Conservation (phyloP, 1,140 invertebrate genomes). For the Lasioglossum baleicum region DNA sequence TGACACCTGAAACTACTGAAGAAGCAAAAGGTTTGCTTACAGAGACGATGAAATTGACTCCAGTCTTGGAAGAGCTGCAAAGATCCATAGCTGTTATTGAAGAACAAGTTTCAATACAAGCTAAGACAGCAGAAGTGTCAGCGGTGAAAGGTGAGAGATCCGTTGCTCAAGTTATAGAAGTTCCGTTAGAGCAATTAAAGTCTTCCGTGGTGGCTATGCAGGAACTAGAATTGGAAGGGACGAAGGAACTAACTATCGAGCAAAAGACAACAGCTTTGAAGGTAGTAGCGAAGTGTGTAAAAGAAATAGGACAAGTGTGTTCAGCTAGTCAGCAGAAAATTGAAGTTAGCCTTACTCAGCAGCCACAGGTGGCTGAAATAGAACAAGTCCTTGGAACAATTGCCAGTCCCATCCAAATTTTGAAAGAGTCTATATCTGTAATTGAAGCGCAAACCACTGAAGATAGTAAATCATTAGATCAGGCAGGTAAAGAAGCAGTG, state of each 20-base stretch:
- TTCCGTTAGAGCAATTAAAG: slow-evolving; percentile 38
- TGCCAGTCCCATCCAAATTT: neutral
- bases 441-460: neutral
- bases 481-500: neutral
- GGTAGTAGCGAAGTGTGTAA: slow-evolving; percentile 30
- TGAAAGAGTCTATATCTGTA: neutral
- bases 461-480: neutral
- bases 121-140: neutral
- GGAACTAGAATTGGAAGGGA: neutral
- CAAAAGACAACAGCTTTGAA: slow-evolving; percentile 16
- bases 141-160: neutral
- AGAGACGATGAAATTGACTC: neutral
- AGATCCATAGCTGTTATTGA: slow-evolving; percentile 32
- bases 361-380: neutral
- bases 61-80: slow-evolving; percentile 29
- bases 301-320: slow-evolving; percentile 43
- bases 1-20: neutral
- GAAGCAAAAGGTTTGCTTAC: neutral
- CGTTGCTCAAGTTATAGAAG: neutral
- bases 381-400: neutral
- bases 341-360: neutral
- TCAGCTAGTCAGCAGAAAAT: slow-evolving; percentile 26
- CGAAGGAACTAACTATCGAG: neutral
- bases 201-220: slow-evolving; percentile 25
- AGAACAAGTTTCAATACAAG: neutral